These are phyloP conservation scores for Menidia menidia DNA, from an alignment of 2,797 vertebrate species.

Conservation along the genomic window DNA sequence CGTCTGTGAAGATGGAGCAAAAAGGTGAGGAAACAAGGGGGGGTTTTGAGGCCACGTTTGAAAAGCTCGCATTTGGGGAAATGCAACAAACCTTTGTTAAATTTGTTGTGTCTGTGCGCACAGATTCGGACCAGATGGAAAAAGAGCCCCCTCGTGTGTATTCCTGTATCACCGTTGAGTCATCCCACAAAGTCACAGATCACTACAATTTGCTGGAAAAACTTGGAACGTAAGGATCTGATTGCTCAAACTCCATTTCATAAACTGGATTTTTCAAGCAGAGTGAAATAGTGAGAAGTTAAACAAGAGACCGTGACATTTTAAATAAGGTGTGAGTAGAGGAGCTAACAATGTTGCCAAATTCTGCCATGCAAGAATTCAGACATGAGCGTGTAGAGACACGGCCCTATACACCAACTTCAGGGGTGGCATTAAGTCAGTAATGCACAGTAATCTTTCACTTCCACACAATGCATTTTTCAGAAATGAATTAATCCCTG, in stretches of 20 bases:
- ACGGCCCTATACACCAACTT: not conserved
- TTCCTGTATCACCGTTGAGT: constrained; percentile 76
- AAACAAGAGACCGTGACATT: not conserved
- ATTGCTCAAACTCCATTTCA: not conserved
- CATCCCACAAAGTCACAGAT: constrained; percentile 79
- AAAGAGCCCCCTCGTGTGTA: constrained; percentile 57
- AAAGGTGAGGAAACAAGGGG: constrained; percentile 63
- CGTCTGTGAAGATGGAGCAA: constrained; percentile 76
- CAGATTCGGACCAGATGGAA: constrained; percentile 45
- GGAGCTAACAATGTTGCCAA: constrained; percentile 2
- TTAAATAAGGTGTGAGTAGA: accelerated
- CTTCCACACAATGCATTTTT: not conserved
- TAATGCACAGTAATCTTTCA: not conserved
- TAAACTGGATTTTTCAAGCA: not conserved
- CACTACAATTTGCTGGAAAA: constrained; percentile 85
- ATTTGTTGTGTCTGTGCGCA: constrained; percentile 17
- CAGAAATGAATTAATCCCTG: no score
- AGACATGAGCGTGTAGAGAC: constrained; percentile 38
- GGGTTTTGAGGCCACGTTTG: not conserved
- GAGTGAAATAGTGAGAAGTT: not conserved
- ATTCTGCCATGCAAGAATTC: not conserved
- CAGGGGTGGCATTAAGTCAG: not conserved
- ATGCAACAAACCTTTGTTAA: not conserved
- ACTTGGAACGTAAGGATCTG: constrained; percentile 87
- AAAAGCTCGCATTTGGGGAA: not conserved